A percentile compares a stretch with the other conserved stretches of the same genome.
Evolutionary conservation across 2,113 vertebrate genomes (phyloP).

Genomic region (Thamnaconus septentrionalis): DNA sequence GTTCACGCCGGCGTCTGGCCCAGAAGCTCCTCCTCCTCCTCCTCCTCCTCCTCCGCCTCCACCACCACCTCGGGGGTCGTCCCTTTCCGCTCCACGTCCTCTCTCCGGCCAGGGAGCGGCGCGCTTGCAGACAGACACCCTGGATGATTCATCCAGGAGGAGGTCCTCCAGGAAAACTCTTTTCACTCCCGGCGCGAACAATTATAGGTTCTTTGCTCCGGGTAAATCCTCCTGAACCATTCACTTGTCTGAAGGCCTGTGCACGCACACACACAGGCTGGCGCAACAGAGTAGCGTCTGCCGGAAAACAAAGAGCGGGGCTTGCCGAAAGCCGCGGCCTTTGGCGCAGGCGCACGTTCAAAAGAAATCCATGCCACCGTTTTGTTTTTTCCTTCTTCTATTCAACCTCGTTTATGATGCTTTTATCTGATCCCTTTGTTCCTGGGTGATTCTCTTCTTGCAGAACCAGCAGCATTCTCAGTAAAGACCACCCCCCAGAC

Average conservation of each 20-base stretch:
- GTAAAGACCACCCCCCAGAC: constrained; percentile 92
- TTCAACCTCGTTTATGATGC: background rate
- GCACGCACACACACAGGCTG: no score
- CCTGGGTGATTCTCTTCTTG: constrained; percentile 52
- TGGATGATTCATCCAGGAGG: constrained; percentile 49
- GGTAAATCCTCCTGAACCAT: constrained; percentile 8
- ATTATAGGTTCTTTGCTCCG: constrained; percentile 30
- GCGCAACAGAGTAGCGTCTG: no score
- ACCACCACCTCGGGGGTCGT: no score
- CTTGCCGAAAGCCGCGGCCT: background rate
- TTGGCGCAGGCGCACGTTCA: no score
- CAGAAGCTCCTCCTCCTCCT: constrained; percentile 49
- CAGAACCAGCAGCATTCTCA: constrained; percentile 94
- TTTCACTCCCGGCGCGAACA: constrained; percentile 42
- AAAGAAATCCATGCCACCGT: no score
- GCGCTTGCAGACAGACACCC: constrained; percentile 46
- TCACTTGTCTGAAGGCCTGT: background rate
- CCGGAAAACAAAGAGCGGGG: no score
- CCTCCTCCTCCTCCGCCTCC: no score
- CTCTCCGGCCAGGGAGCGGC: constrained; percentile 41
- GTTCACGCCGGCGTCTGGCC: constrained; percentile 60
- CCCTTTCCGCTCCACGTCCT: constrained; percentile 51
- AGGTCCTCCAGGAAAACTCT: constrained; percentile 41
- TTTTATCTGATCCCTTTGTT: constrained; percentile 3
- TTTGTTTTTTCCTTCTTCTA: no score